Percentiles rank a stretch among this genome's conserved stretches.
These are phyloP conservation scores for Syngnathus rostellatus DNA, from an alignment of 2,797 vertebrate genomes.

Conservation along the genomic window DNA sequence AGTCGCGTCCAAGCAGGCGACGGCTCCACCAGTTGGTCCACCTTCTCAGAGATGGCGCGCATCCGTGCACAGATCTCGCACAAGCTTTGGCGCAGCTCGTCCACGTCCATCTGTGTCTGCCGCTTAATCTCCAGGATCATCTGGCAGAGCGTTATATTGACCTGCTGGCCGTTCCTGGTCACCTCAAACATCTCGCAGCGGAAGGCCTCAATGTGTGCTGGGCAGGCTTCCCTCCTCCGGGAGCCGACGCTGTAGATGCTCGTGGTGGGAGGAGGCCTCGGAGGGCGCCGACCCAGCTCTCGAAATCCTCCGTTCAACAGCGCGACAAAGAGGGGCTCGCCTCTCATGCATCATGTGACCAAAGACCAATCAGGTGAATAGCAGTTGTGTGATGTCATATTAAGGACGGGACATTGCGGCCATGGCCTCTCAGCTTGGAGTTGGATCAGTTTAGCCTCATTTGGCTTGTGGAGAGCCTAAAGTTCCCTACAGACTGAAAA, in stretches of 20 bases:
- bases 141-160: conserved; percentile 6
- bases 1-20: neutral
- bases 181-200: conserved; percentile 7
- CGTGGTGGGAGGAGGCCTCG: neutral
- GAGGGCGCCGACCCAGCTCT: neutral
- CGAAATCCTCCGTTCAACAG: neutral
- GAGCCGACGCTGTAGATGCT: neutral
- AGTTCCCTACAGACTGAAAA: too few relatives aligned
- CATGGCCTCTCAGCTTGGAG: too few relatives aligned
- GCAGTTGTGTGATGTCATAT: conserved; percentile 7
- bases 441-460: neutral
- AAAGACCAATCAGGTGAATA: conserved; percentile 1
- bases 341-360: neutral
- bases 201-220: conserved; percentile 3
- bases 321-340: neutral
- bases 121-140: conserved; percentile 6
- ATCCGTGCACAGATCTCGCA: neutral
- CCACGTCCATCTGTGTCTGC: conserved; percentile 8
- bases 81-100: conserved; percentile 3
- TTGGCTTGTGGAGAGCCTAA: neutral
- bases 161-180: conserved; percentile 3
- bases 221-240: conserved; percentile 2
- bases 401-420: neutral
- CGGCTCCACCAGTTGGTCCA: conserved; percentile 9
- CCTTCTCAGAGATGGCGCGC: conserved; percentile 2